These are phyloP conservation scores for Rhinoderma darwinii DNA, from an alignment of 2,113 vertebrate species.

Conservation along the genomic window DNA sequence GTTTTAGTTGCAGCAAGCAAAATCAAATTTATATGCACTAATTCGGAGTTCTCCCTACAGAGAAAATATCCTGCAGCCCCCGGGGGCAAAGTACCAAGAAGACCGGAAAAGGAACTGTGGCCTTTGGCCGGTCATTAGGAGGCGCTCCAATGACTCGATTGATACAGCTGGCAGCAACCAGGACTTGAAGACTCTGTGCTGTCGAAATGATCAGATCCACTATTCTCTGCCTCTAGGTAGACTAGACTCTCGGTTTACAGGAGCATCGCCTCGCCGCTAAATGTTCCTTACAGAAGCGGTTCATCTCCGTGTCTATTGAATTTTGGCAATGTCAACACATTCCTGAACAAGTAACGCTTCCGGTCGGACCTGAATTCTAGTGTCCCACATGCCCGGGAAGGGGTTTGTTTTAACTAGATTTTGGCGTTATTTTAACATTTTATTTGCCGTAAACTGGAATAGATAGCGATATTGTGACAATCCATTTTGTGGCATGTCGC, in stretches of 20 bases:
- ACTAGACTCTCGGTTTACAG: not conserved
- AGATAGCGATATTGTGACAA: not conserved
- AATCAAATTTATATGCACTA: not conserved
- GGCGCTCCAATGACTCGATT: slow-evolving; percentile 20
- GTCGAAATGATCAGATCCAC: not conserved
- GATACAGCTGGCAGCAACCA: slow-evolving; percentile 20
- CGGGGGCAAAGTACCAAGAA: slow-evolving; percentile 29
- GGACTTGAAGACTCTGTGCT: not conserved
- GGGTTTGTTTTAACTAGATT: not conserved
- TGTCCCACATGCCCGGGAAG: not conserved
- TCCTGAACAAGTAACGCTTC: not conserved
- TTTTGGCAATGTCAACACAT: not conserved
- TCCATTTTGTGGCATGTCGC: no score
- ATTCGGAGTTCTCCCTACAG: not conserved
- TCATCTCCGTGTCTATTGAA: no score
- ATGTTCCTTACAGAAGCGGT: not conserved
- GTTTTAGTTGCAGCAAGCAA: no score
- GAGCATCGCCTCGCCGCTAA: not conserved
- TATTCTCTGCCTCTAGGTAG: not conserved
- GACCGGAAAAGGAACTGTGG: slow-evolving; percentile 17
- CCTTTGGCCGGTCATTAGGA: slow-evolving; percentile 29
- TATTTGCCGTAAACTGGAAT: not conserved
- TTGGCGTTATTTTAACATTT: not conserved
- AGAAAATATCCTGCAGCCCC: slow-evolving; percentile 37
- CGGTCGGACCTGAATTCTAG: not conserved